Conservation (phyloP, 2,113 vertebrate species). For the Daphoenositta chrysoptera region DNA sequence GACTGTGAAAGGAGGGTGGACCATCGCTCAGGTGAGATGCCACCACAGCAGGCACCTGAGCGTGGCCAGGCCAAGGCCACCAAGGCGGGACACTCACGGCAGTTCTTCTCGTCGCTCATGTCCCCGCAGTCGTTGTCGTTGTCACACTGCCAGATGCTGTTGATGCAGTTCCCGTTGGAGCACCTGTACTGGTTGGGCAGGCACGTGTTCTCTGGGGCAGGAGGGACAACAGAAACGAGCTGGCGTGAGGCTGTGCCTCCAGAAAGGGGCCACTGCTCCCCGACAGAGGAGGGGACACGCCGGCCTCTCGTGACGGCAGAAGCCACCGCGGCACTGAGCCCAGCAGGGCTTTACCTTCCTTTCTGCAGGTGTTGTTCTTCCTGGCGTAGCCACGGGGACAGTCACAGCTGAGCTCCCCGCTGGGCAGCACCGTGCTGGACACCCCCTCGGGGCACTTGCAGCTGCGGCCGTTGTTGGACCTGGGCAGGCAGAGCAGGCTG, state of each 20-base stretch:
- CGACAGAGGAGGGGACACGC: fast-evolving
- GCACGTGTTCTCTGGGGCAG: conserved; percentile 79
- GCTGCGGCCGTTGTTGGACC: conserved; percentile 77
- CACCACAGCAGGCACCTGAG: not conserved
- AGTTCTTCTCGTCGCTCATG: conserved; percentile 95
- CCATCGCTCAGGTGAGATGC: not conserved
- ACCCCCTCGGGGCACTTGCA: conserved; percentile 89
- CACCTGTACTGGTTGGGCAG: conserved; percentile 93
- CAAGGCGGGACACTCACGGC: conserved; percentile 79
- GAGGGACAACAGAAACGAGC: not conserved
- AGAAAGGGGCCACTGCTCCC: fast-evolving
- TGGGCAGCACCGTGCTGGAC: conserved; percentile 70
- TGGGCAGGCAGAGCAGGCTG: conserved; percentile 90
- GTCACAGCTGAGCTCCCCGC: conserved; percentile 83
- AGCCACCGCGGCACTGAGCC: not conserved
- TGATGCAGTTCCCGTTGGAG: conserved; percentile 94
- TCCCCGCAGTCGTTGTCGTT: conserved; percentile 97
- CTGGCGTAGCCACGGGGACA: conserved; percentile 85
- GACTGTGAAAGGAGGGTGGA: fast-evolving
- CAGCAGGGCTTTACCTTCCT: conserved; percentile 73
- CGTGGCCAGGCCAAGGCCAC: fast-evolving
- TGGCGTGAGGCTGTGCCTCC: not conserved
- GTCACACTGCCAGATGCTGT: conserved; percentile 97
- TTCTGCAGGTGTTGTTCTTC: conserved; percentile 82
- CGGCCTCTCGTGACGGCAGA: fast-evolving